phyloP scores from a whole-genome alignment of 1,140 invertebrate genomes.

The Achatina immaculata region DNA sequence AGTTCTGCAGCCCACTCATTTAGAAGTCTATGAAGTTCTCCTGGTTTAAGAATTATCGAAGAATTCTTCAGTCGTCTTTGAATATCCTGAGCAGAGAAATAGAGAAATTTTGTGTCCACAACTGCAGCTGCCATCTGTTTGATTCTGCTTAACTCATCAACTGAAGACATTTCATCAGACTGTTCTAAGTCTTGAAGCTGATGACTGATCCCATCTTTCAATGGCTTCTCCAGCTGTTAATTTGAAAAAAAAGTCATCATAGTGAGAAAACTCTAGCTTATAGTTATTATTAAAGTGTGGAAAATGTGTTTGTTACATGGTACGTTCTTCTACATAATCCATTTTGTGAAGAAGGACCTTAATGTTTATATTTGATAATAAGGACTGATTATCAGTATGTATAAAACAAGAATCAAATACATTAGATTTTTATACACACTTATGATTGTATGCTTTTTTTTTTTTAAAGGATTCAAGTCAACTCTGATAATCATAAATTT shows the following conservation, averaged over 20 bases:
- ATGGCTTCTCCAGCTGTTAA: not conserved
- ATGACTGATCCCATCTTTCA: not conserved
- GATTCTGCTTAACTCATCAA: not conserved
- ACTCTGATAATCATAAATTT: too few relatives aligned
- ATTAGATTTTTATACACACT: too few relatives aligned
- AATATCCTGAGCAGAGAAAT: constrained; percentile 15
- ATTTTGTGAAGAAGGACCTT: too few relatives aligned
- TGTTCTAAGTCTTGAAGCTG: not conserved
- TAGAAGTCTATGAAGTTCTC: not conserved
- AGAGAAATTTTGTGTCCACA: not conserved
- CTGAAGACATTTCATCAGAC: not conserved
- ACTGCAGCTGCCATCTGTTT: not conserved
- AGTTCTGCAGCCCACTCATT: constrained; percentile 25
- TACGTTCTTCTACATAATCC: too few relatives aligned
- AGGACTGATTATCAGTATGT: too few relatives aligned
- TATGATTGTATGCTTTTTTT: too few relatives aligned
- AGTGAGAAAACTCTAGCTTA: not conserved
- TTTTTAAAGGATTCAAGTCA: too few relatives aligned
- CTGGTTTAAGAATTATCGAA: constrained; percentile 10
- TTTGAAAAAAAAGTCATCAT: not conserved
- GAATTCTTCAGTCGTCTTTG: constrained; percentile 1
- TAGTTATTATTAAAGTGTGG: too few relatives aligned
- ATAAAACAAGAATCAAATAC: too few relatives aligned
- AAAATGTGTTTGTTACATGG: too few relatives aligned
- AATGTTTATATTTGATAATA: too few relatives aligned